Conservation (phyloP, 2,113 vertebrate genomes). For the Chaetodon auriga region DNA sequence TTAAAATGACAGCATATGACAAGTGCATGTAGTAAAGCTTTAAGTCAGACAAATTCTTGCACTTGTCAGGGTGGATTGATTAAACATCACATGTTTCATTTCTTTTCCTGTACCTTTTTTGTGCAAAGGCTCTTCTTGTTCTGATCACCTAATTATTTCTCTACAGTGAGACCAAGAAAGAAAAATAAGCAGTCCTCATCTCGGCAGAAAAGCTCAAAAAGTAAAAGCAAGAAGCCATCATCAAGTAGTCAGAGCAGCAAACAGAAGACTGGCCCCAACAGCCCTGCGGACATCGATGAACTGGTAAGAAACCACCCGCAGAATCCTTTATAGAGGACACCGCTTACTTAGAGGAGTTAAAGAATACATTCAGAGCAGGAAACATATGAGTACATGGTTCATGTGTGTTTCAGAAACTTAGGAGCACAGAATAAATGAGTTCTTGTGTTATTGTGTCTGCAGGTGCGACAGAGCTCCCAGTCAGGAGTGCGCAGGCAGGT, state of each 20-base stretch:
- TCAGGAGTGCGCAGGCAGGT: conserved; percentile 84
- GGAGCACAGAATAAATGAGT: not conserved
- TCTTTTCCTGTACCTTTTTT: not conserved
- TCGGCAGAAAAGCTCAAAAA: conserved; percentile 82
- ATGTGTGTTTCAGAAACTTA: not conserved
- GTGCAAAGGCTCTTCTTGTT: not conserved
- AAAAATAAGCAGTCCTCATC: conserved; percentile 83
- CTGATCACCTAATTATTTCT: conserved; percentile 17
- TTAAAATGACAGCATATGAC: not conserved
- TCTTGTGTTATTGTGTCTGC: conserved; percentile 3
- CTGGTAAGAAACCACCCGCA: conserved; percentile 86
- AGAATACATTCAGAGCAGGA: not conserved
- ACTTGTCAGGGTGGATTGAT: not conserved
- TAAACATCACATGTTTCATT: not conserved
- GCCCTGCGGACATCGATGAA: conserved; percentile 92
- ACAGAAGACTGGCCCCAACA: conserved; percentile 81
- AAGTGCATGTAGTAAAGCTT: not conserved
- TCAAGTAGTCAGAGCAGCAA: conserved; percentile 79
- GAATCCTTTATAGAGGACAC: accelerated
- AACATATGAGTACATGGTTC: not conserved
- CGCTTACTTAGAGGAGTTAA: not conserved
- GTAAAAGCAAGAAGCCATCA: conserved; percentile 85
- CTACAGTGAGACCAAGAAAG: conserved; percentile 92
- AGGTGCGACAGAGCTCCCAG: conserved; percentile 91
- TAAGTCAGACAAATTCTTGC: not conserved